These are phyloP conservation scores for Xestia xanthographa DNA, from an alignment of 2,888 invertebrate genomes.

Conservation along the genomic window DNA sequence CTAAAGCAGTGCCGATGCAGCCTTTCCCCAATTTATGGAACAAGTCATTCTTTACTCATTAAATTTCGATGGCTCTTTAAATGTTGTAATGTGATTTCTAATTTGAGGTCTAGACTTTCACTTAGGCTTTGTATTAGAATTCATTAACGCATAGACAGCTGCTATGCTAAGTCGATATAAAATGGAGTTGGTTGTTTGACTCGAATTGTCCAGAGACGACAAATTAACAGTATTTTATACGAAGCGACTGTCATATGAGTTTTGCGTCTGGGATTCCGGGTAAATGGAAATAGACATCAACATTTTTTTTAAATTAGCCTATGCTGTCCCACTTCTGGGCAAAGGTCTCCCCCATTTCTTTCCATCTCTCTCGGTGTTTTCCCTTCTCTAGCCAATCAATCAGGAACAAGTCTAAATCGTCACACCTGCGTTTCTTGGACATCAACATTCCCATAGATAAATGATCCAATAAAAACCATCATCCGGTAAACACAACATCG, in stretches of 20 bases:
- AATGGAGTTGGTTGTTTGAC: background rate
- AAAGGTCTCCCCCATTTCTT: too few relatives aligned
- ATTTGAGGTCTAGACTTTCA: conserved; percentile 37
- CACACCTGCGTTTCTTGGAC: too few relatives aligned
- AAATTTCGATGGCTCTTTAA: conserved; percentile 33
- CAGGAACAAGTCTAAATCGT: too few relatives aligned
- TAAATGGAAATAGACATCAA: background rate
- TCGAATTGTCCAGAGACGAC: background rate
- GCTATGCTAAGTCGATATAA: conserved; percentile 2
- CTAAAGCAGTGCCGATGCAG: conserved; percentile 26
- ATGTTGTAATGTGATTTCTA: conserved; percentile 40
- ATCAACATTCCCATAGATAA: background rate
- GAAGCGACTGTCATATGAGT: background rate
- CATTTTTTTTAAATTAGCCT: too few relatives aligned
- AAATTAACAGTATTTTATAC: background rate
- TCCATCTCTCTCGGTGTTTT: too few relatives aligned
- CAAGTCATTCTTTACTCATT: conserved; percentile 33
- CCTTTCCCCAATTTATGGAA: conserved; percentile 49
- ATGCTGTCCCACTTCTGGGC: too few relatives aligned
- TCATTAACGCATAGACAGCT: conserved; percentile 20
- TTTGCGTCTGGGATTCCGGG: background rate
- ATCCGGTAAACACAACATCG: background rate
- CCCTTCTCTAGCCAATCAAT: too few relatives aligned
- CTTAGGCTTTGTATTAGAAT: conserved; percentile 43
- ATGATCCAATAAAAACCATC: background rate